A percentile compares a stretch with the other conserved stretches of the same genome.
Conservation (phyloP, 2,888 invertebrate genomes). For the Ornithoptera alexandrae region DNA sequence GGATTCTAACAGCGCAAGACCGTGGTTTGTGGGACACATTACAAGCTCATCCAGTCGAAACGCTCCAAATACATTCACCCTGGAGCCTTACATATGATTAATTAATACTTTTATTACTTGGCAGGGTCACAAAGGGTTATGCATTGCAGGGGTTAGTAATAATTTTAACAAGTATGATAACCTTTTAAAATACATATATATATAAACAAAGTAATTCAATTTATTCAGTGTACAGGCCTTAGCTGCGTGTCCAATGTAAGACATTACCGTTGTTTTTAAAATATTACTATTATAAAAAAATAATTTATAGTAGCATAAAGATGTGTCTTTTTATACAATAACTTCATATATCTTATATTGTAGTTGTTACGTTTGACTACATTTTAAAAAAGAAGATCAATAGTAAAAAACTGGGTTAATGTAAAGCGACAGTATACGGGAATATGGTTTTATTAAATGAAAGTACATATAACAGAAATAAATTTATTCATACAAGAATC, state of each 20-base stretch:
- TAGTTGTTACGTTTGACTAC: neutral
- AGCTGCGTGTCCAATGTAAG: constrained; percentile 6
- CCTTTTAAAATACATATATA: neutral
- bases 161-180: neutral
- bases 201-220: neutral
- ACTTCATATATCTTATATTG: neutral
- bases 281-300: neutral
- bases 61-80: neutral
- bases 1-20: too few relatives aligned
- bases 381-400: too few relatives aligned
- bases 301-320: neutral
- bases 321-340: neutral
- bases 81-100: neutral
- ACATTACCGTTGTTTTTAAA: neutral
- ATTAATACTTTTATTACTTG: neutral
- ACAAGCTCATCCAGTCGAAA: too few relatives aligned
- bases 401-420: neutral
- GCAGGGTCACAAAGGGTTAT: neutral
- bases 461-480: neutral
- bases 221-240: constrained; percentile 3
- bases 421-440: neutral
- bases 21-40: too few relatives aligned
- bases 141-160: neutral
- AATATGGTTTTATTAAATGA: neutral
- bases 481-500: neutral